Base-by-base conservation (phyloP, 2,113 vertebrate genomes). In the Caranx melampygus region DNA sequence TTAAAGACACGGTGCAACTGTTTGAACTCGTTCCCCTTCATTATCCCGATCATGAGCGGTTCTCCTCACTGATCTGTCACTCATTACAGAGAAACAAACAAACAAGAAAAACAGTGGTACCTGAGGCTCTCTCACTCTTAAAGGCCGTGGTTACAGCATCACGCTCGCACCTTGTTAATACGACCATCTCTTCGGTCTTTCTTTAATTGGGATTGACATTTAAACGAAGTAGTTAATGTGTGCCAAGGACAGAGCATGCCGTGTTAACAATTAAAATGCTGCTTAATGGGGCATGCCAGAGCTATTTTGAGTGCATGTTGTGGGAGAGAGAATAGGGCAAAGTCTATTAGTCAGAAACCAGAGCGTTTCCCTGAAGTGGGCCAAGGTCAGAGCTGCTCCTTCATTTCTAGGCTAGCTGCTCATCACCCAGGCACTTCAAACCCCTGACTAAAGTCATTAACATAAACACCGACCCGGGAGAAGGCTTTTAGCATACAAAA, bases 251-350 rank as follows among this genome's bases (percentile, higher is more conserved):
- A 81, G 67, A 73, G 81, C 71, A 42, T 78, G 75, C 62, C 63
- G 44, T 88, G 90, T 89, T 92, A 94, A 93, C 92, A 93, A 94
- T 94, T 94, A 94, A 91, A 93, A 93, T 58, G 81, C 72, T 86
- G 90, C 88, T 92, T 94, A 95, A 93, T 94, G 88, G 94, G 90
- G 82, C 92, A 90, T 91, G 84, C 76, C 82, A 70, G 84, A 73
- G 92, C 92, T 95, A 95, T 94, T 95, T 87, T 88, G 77, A 84
- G 90, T 88, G 81, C 77, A 89, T 91, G 91, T 87, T 88, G 85
- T 83, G 85, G 88, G 92, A 92, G 84, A 86, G 66, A 79, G 86
- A 89, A 84, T 71, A 85, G 86, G 81, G 84, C 86, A 78, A 57
- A 84, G 68, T 87, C 83, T 88, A 94, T 93, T 91, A 93, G 87